Percentiles rank a stretch among this genome's conserved stretches.
phyloP scores from a whole-genome alignment of 2,797 vertebrate species.

The Thamnophis elegans region DNA sequence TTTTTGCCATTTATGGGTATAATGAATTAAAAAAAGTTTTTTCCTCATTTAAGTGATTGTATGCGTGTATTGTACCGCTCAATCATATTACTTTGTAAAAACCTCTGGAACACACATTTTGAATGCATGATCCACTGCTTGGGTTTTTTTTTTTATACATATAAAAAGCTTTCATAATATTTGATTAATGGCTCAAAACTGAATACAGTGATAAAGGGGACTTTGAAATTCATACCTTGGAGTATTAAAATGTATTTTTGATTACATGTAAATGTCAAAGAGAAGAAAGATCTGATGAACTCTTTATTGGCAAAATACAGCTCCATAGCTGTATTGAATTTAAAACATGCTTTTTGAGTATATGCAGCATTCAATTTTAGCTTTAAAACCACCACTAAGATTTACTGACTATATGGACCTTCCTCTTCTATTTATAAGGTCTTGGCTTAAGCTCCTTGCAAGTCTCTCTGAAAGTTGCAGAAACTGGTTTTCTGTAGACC shows the following conservation, averaged over 20 bases:
- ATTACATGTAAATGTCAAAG: conserved; percentile 67
- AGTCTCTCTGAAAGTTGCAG: conserved; percentile 32
- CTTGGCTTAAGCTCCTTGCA: conserved; percentile 21
- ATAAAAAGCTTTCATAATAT: conserved; percentile 52
- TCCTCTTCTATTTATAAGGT: conserved; percentile 44
- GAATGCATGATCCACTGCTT: conserved; percentile 52
- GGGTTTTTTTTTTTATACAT: conserved; percentile 36
- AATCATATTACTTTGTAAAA: conserved; percentile 32
- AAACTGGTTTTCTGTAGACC: conserved; percentile 29
- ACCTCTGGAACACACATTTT: conserved; percentile 52
- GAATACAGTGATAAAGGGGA: conserved; percentile 68
- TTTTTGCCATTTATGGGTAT: conserved; percentile 37
- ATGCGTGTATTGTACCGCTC: background rate
- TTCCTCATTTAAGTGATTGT: conserved; percentile 15
- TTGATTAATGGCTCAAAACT: conserved; percentile 69
- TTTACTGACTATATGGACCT: conserved; percentile 49
- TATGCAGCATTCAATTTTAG: conserved; percentile 34
- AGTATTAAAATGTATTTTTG: conserved; percentile 64
- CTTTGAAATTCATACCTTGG: conserved; percentile 71
- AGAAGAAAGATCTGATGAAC: conserved; percentile 66
- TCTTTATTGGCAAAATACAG: conserved; percentile 65
- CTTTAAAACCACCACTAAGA: conserved; percentile 52
- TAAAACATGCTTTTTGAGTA: conserved; percentile 42
- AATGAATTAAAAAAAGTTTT: background rate
- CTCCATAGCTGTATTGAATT: conserved; percentile 64